Base-by-base conservation (phyloP, 2,888 invertebrate species). In the Sesamia inferens region DNA sequence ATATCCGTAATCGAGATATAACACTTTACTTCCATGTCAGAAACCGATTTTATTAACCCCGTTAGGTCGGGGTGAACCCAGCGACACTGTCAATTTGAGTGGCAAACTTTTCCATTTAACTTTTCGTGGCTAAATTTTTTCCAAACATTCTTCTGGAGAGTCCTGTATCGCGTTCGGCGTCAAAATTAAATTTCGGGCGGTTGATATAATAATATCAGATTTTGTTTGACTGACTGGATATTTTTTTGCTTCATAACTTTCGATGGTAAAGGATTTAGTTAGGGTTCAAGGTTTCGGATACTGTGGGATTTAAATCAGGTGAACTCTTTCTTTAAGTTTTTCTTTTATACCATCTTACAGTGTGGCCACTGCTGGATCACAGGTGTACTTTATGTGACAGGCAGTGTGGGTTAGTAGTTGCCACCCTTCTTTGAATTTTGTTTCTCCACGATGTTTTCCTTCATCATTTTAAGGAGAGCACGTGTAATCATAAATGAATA, bases 81-180 rank as follows among this genome's bases (percentile, higher is more conserved):
- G 85, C 88, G 90, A 91, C 90, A 90, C 94, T 94, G 95, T 94
- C 96, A 95, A 94, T 95, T 94, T 94, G 91, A 90, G 91, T 82
- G 62, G 85, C 84, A 90, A 96, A 96, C 95, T 95, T 96, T 95
- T 91, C 93, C 93, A 95, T 96, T 96, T 95, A 95, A 95, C 94
- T 95, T 95, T 91, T 78, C 88, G 85, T 86, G 90, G 88, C 90
- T 89, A 85, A 92, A 92, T 91, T 94, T 93, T 87, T 92, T 92
- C 89, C 86, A 85, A 89, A 90, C 91, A 92, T 94, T 93, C 92
- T 92, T 94, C 90, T 83, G 79, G 88, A 88, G 86, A 91, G 91
- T 93, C 93, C 70, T 92, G 88, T 91, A 88, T 90, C 91, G 87
- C 81, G 84, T 80, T 88, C 79, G 84, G 84, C 89, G 89, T 90